Conservation (phyloP, 1,140 invertebrate species). For the Heliconius nattereri region DNA sequence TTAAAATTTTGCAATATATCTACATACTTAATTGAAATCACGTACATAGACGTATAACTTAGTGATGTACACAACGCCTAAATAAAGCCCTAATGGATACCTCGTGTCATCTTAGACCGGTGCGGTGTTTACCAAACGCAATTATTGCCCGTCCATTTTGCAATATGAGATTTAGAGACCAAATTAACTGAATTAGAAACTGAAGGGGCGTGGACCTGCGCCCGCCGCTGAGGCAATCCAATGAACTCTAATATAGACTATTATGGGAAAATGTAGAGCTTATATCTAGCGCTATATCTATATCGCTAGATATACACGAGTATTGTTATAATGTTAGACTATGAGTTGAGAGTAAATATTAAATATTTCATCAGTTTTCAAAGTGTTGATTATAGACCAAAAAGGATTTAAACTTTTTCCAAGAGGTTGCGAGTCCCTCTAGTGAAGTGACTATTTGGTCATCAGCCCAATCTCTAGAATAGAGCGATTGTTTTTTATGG, state of each 20-base stretch:
- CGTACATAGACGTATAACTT: not conserved
- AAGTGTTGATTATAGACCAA: no score
- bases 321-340: no score
- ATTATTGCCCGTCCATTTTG: slow-evolving; percentile 74
- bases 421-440: no score
- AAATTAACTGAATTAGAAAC: slow-evolving; percentile 77
- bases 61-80: not conserved
- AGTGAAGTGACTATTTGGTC: no score
- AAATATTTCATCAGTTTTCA: no score
- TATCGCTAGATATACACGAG: not conserved
- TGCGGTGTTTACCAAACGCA: slow-evolving; percentile 69
- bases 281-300: not conserved
- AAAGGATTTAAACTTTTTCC: no score
- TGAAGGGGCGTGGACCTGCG: slow-evolving; percentile 46
- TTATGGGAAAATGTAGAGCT: not conserved
- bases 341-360: no score
- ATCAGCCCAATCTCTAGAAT: no score
- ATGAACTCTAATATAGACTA: slow-evolving; percentile 28
- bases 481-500: no score
- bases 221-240: slow-evolving; percentile 33
- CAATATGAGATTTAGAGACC: slow-evolving; percentile 76
- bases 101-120: slow-evolving; percentile 47
- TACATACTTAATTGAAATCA: not conserved
- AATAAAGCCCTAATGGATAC: slow-evolving; percentile 56
- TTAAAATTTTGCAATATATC: not conserved